These are phyloP conservation scores for Mesembrinibis cayennensis DNA, from an alignment of 2,113 vertebrate genomes.

Conservation along the genomic window DNA sequence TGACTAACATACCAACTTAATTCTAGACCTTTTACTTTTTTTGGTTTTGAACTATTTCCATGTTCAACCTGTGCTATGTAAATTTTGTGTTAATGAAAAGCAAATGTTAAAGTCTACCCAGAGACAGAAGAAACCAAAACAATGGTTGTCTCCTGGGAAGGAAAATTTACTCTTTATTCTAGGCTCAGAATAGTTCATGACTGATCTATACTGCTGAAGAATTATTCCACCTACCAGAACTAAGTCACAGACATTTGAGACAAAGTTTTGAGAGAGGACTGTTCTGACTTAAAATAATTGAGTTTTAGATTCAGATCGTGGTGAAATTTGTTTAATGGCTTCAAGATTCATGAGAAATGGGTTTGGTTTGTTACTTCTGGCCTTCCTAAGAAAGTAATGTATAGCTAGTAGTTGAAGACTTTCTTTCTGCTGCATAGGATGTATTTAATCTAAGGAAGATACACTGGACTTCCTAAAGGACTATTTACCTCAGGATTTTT, in stretches of 20 bases:
- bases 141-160: background rate
- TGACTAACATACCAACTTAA: background rate
- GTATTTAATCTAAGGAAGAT: background rate
- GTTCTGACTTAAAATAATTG: background rate
- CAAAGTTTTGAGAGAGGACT: background rate
- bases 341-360: background rate
- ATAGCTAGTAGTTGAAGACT: background rate
- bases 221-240: background rate
- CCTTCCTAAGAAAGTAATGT: background rate
- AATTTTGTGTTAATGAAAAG: background rate
- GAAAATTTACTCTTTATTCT: background rate
- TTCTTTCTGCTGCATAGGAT: background rate
- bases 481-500: background rate
- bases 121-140: background rate
- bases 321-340: background rate
- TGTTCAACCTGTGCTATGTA: background rate
- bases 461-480: background rate
- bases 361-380: background rate
- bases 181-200: background rate
- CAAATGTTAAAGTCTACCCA: background rate
- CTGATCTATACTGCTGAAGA: background rate
- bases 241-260: background rate
- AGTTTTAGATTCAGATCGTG: background rate
- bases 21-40: background rate
- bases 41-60: background rate